A percentile compares a stretch with the other conserved stretches of the same genome.
Conservation (phyloP, 2,113 vertebrate genomes). For the Haemorhous mexicanus region DNA sequence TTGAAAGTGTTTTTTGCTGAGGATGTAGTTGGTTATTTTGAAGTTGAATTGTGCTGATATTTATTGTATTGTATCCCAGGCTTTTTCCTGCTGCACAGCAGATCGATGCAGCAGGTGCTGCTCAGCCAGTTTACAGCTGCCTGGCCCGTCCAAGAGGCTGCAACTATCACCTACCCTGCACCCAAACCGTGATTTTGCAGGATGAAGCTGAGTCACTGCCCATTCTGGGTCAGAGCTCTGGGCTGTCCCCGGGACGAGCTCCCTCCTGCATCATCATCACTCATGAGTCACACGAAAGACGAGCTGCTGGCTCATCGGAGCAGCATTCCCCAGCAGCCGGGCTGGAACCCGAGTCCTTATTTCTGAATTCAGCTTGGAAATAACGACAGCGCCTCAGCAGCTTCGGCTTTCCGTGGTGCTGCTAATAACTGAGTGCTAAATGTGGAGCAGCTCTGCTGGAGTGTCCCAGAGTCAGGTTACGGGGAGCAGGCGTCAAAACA, state of each 20-base stretch:
- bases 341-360: not conserved
- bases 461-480: not conserved
- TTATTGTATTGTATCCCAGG: not conserved
- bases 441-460: constrained; percentile 39
- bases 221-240: not conserved
- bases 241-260: not conserved
- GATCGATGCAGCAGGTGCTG: not conserved
- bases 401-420: constrained; percentile 11
- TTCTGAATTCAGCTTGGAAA: constrained; percentile 47
- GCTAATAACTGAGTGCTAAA: constrained; percentile 34
- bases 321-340: constrained; percentile 3
- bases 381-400: constrained; percentile 4
- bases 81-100: not conserved
- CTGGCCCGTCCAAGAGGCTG: not conserved
- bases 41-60: not conserved
- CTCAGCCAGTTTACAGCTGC: not conserved
- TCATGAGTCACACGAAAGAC: not conserved
- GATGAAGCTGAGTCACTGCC: not conserved
- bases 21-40: not conserved
- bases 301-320: not conserved
- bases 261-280: not conserved
- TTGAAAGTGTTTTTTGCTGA: not conserved
- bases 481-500: constrained; percentile 48
- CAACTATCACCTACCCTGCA: not conserved
- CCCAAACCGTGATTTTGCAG: not conserved